These are phyloP conservation scores for Channallabes apus DNA, from an alignment of 2,797 vertebrate genomes.

Conservation along the genomic window DNA sequence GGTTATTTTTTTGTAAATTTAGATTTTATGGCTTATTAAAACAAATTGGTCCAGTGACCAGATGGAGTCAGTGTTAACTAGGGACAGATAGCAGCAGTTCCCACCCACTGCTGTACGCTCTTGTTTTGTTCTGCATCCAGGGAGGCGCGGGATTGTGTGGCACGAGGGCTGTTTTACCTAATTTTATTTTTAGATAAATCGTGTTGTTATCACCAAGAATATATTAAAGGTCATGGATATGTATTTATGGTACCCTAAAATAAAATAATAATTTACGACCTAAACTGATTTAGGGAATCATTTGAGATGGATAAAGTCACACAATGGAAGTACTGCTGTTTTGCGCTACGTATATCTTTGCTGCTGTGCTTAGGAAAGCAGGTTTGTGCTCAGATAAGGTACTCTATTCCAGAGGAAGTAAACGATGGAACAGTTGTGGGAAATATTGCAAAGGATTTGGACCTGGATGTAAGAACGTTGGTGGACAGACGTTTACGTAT, in stretches of 20 bases:
- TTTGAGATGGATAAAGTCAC: conserved; percentile 53
- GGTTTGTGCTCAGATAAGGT: conserved; percentile 67
- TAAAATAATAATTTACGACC: not conserved
- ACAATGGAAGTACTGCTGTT: conserved; percentile 46
- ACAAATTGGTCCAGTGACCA: not conserved
- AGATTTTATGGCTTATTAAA: not conserved
- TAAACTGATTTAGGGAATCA: conserved; percentile 10
- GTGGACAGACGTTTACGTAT: conserved; percentile 71
- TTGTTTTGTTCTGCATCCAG: not conserved
- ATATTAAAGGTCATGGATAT: not conserved
- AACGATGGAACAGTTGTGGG: conserved; percentile 76
- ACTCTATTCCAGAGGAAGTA: conserved; percentile 75
- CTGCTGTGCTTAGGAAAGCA: conserved; percentile 50
- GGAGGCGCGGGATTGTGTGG: not conserved
- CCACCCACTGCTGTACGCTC: not conserved
- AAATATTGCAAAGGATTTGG: conserved; percentile 78
- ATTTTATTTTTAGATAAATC: not conserved
- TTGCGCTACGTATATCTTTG: conserved; percentile 50
- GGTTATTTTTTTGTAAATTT: not conserved
- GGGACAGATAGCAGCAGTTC: not conserved
- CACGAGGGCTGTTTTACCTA: not conserved
- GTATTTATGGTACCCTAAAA: not conserved
- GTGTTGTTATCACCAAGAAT: not conserved
- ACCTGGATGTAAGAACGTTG: conserved; percentile 69
- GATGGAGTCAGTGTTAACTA: not conserved